phyloP scores from a whole-genome alignment of 1,140 invertebrate species.

The Thaumatotibia leucotreta region DNA sequence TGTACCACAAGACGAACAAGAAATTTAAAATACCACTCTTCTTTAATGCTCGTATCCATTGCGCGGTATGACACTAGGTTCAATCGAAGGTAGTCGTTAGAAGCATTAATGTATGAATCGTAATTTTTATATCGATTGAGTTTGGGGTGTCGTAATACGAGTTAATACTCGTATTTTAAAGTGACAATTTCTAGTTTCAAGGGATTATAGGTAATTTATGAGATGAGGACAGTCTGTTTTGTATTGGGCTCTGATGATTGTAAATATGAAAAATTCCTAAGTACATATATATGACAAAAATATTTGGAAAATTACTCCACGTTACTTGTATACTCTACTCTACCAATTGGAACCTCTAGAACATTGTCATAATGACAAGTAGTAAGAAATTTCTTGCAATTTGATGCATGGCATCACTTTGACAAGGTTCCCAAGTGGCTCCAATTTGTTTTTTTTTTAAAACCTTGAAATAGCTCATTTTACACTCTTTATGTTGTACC shows the following conservation, averaged over 20 bases:
- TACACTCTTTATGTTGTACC: too few species aligned
- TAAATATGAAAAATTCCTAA: too few species aligned
- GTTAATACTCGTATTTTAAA: slow-evolving; percentile 31
- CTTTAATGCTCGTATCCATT: not conserved
- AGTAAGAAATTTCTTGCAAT: too few species aligned
- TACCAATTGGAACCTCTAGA: too few species aligned
- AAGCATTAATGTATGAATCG: slow-evolving; percentile 20
- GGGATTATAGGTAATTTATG: slow-evolving; percentile 59
- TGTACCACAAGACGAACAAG: slow-evolving; percentile 24
- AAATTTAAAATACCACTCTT: not conserved
- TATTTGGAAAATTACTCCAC: too few species aligned
- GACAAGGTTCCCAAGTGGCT: too few species aligned
- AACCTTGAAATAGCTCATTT: too few species aligned
- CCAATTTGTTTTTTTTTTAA: too few species aligned
- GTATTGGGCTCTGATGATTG: not conserved
- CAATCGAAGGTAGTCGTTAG: not conserved
- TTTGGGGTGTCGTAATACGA: not conserved
- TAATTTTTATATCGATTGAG: slow-evolving; percentile 3
- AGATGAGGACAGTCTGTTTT: slow-evolving; percentile 18
- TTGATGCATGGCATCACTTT: too few species aligned
- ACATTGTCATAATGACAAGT: too few species aligned
- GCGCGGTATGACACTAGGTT: not conserved
- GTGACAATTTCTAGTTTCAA: slow-evolving; percentile 38
- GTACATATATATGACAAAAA: too few species aligned
- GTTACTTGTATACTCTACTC: too few species aligned